Evolutionary conservation across 2,797 vertebrate species (phyloP).

Genomic region (Heterohyrax brucei): DNA sequence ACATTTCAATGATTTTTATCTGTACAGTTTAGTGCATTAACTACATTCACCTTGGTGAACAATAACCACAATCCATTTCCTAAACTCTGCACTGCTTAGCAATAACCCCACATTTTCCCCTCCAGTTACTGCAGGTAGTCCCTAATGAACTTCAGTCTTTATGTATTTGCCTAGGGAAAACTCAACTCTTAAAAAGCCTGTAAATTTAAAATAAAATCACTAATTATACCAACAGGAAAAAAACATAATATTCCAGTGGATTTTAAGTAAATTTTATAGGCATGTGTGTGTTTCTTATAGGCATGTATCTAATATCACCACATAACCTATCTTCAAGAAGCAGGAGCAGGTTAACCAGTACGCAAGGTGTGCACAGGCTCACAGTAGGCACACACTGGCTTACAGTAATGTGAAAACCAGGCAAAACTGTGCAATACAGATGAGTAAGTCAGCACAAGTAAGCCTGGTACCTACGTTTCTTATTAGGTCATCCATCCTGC

Average conservation of each 20-base stretch:
- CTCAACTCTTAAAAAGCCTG: constrained; percentile 41
- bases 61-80: not conserved
- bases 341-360: no score
- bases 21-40: not conserved
- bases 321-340: not conserved
- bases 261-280: constrained; percentile 47
- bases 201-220: constrained; percentile 62
- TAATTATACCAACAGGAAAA: not conserved
- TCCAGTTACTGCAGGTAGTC: not conserved
- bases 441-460: no score
- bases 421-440: no score
- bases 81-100: not conserved
- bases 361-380: no score
- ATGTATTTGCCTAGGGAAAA: not conserved
- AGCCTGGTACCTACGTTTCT: no score
- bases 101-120: not conserved
- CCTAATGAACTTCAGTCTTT: not conserved
- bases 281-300: constrained; percentile 34
- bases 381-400: no score
- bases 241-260: not conserved
- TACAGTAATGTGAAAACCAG: no score
- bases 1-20: not conserved
- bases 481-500: not conserved
- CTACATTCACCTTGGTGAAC: not conserved
- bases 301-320: not conserved